Percentiles rank a stretch among this genome's conserved stretches.
Conservation (phyloP, 2,888 invertebrate genomes). For the Argyra leucocephala region DNA sequence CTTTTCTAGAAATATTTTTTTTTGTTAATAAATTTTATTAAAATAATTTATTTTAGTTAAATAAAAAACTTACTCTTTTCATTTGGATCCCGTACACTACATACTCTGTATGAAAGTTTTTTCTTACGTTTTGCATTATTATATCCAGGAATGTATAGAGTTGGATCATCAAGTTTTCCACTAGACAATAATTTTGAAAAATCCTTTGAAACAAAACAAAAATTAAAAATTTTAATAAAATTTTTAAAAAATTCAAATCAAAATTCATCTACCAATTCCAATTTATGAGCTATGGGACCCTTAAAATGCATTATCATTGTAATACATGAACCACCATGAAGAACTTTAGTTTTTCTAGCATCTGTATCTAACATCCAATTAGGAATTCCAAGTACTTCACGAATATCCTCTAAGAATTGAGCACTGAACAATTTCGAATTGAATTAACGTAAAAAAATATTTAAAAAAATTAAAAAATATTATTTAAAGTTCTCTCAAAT, state of each 20-base stretch:
- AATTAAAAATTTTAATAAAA: conserved; percentile 44
- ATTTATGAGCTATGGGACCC: conserved; percentile 65
- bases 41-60: neutral
- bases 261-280: conserved; percentile 70
- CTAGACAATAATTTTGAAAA: conserved; percentile 63
- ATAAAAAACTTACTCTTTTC: conserved; percentile 48
- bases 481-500: neutral
- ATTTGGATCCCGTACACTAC: conserved; percentile 65
- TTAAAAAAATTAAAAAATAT: neutral
- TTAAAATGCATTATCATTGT: conserved; percentile 81
- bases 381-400: conserved; percentile 73
- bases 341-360: conserved; percentile 63
- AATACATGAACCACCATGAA: conserved; percentile 70
- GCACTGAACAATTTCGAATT: conserved; percentile 49
- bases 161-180: conserved; percentile 65
- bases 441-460: neutral
- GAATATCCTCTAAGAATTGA: conserved; percentile 72
- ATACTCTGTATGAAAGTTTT: conserved; percentile 63
- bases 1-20: conserved; percentile 20
- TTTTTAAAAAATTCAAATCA: neutral
- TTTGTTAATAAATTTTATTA: neutral
- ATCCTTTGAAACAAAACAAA: conserved; percentile 40
- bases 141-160: conserved; percentile 68
- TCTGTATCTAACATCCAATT: conserved; percentile 85
- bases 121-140: conserved; percentile 59